Conservation (phyloP, 2,113 vertebrate genomes). For the Vombatus ursinus region DNA sequence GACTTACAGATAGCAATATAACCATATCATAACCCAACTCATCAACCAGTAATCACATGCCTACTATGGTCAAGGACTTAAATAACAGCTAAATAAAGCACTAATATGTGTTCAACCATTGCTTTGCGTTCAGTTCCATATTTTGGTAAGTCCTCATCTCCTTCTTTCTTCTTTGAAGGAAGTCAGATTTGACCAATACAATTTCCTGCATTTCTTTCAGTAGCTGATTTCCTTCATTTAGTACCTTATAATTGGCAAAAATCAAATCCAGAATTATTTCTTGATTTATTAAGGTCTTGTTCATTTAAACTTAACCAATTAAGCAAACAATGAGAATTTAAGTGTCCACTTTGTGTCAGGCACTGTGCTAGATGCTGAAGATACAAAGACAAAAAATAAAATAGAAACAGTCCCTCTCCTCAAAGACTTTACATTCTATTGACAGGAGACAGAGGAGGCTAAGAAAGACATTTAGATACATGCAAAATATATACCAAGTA, state of each 20-base stretch:
- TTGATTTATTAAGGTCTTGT: constrained; percentile 21
- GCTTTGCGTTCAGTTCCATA: constrained; percentile 26
- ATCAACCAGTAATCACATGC: background rate
- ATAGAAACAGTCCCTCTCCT: too few species aligned
- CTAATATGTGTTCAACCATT: background rate
- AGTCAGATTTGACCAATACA: constrained; percentile 5
- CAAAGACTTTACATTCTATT: too few species aligned
- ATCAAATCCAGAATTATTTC: constrained; percentile 24
- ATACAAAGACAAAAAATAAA: background rate
- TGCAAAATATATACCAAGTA: background rate
- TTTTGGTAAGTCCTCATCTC: constrained; percentile 1
- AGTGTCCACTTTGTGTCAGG: background rate
- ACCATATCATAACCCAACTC: background rate
- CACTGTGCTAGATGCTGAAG: background rate
- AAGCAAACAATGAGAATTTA: background rate
- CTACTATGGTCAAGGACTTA: background rate
- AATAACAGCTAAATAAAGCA: background rate
- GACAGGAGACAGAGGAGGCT: too few species aligned
- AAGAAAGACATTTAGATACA: background rate
- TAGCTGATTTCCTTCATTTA: constrained; percentile 10
- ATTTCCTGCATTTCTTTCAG: constrained; percentile 13
- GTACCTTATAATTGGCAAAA: background rate
- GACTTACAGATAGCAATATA: background rate
- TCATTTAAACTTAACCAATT: background rate
- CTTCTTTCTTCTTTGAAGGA: background rate